Conservation (phyloP, 2,797 vertebrate species). For the Channa striata region DNA sequence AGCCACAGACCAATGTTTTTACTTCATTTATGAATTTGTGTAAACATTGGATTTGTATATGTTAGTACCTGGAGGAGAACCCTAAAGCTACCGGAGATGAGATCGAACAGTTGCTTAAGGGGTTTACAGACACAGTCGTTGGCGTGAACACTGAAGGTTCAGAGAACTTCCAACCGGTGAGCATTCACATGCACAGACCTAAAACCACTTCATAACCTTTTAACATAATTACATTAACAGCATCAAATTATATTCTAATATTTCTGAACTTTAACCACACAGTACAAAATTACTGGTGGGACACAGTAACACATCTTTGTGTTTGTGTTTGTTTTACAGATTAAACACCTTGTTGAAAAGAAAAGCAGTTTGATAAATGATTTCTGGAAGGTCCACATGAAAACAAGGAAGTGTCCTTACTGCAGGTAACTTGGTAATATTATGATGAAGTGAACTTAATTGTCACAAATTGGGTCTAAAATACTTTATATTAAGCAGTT, state of each 20-base stretch:
- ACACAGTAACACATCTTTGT: not conserved
- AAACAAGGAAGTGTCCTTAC: conserved; percentile 87
- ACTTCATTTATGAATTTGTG: not conserved
- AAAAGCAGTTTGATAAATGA: conserved; percentile 84
- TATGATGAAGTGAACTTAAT: too few relatives aligned
- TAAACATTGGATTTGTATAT: conserved; percentile 5
- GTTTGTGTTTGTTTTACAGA: conserved; percentile 75
- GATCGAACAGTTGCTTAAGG: conserved; percentile 50
- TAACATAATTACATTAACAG: not conserved
- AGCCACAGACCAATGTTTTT: not conserved
- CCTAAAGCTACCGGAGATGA: conserved; percentile 70
- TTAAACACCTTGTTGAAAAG: conserved; percentile 92
- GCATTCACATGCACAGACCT: conserved; percentile 1
- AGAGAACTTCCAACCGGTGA: conserved; percentile 56
- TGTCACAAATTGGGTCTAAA: too few relatives aligned
- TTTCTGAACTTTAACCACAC: not conserved
- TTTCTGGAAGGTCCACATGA: conserved; percentile 92
- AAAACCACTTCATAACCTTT: not conserved
- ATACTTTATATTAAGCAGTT: too few relatives aligned
- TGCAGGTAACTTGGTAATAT: conserved; percentile 87
- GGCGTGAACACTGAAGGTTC: not conserved
- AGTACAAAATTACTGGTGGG: not conserved
- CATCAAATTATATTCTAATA: not conserved
- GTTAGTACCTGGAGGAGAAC: conserved; percentile 66
- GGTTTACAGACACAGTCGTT: conserved; percentile 49